Conservation (phyloP, 2,888 invertebrate species). For the Coecobrya sp. region DNA sequence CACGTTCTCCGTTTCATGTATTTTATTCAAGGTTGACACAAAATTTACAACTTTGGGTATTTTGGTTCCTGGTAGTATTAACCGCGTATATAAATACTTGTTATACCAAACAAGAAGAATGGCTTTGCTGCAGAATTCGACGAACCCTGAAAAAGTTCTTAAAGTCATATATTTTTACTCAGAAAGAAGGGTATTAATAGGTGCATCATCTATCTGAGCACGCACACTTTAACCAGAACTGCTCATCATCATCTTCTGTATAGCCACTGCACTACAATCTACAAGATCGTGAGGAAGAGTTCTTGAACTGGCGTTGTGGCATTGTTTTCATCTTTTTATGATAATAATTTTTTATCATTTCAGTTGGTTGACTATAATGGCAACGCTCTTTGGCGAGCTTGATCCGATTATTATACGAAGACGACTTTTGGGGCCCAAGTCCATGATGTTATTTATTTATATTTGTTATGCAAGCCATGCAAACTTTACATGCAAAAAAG, state of each 20-base stretch:
- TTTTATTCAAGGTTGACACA: slow-evolving; percentile 32
- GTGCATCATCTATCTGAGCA: not conserved
- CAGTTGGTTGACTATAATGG: not conserved
- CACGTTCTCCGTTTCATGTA: not conserved
- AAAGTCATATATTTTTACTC: not conserved
- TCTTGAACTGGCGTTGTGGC: slow-evolving; percentile 50
- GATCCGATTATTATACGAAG: slow-evolving; percentile 39
- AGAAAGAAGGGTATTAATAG: not conserved
- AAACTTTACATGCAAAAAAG: not conserved
- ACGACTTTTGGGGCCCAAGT: slow-evolving; percentile 17
- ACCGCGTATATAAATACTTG: not conserved
- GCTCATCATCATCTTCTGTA: not conserved
- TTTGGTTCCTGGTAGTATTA: slow-evolving; percentile 5
- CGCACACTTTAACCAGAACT: not conserved
- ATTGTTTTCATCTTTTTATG: slow-evolving; percentile 26
- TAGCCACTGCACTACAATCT: no score
- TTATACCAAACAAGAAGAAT: not conserved
- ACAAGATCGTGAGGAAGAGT: slow-evolving; percentile 48
- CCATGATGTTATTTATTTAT: slow-evolving; percentile 19
- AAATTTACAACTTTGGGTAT: not conserved
- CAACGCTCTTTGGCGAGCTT: not conserved
- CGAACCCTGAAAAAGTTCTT: slow-evolving; percentile 17
- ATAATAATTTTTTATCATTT: not conserved
- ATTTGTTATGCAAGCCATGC: not conserved
- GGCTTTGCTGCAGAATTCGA: not conserved